These are phyloP conservation scores for Corythoichthys intestinalis DNA, from an alignment of 2,113 vertebrate genomes.

Conservation along the genomic window DNA sequence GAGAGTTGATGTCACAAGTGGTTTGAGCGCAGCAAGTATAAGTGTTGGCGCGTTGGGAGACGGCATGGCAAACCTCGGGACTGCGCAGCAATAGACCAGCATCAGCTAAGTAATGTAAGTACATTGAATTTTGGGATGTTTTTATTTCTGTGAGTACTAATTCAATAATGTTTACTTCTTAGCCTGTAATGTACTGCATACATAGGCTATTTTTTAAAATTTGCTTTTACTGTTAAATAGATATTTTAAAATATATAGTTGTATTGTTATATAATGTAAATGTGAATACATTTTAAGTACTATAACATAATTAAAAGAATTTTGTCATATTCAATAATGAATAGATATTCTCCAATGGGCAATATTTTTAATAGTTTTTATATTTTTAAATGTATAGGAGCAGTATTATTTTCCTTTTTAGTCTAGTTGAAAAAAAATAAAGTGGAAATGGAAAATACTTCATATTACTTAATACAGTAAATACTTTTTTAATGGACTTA, in stretches of 20 bases:
- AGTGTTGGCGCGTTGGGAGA: constrained; percentile 56
- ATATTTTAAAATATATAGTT: too few species aligned
- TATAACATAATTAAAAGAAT: not conserved
- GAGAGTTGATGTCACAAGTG: constrained; percentile 76
- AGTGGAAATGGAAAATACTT: too few species aligned
- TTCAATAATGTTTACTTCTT: not conserved
- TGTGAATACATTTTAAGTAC: not conserved
- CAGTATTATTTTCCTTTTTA: too few species aligned
- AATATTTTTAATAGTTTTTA: too few species aligned
- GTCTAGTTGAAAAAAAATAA: too few species aligned
- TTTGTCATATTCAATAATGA: not conserved
- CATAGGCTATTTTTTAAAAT: too few species aligned
- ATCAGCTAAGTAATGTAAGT: not conserved
- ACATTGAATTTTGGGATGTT: not conserved
- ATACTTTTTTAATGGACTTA: too few species aligned
- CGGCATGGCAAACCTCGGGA: constrained; percentile 50
- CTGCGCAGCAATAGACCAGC: constrained; percentile 40
- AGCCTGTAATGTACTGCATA: too few species aligned
- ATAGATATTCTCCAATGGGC: too few species aligned
- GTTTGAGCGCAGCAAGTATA: constrained; percentile 69
- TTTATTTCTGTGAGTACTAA: not conserved
- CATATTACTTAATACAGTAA: too few species aligned
- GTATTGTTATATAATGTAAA: too few species aligned
- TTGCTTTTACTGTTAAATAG: not conserved
- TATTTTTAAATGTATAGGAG: too few species aligned